Base-by-base conservation (phyloP, 1,140 invertebrate genomes). In the Aphis gossypii region DNA sequence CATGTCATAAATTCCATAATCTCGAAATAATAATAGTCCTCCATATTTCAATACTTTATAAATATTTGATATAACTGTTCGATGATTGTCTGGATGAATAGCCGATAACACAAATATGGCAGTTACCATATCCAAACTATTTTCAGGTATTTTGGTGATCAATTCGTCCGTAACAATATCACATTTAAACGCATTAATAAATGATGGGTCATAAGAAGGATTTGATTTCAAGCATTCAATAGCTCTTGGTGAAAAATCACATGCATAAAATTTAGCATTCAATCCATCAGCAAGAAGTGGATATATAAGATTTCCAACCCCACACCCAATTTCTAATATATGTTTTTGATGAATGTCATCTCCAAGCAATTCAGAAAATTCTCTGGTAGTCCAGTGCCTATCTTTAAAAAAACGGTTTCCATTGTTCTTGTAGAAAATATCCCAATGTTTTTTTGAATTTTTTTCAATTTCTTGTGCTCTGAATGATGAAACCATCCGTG, bases 1-100 rank as follows among this genome's bases (percentile, higher is more conserved):
- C 97, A 99, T 98, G 95, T 99, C 99, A 95, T 99, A 98, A n/a
- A 99, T 95, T 0, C 99, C 99, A 95, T 99, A 99, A 96, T 99
- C 99, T 94, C 99, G 96, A 94, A 99, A 98, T 9, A 99, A 95
- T 8, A 99, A 95, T 60, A 98, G 95, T 30, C 99, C 99, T 38
- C 97, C 98, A 1, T 97, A 97, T 94, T 97, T 97, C 1, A 99
- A 95, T 18, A 97, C 95, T 94, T 96, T 95, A 94, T 95, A 97
- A 7, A 99, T 95, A 95, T 98, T 98, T 87, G 95, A 94, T 0
- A 98, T 95, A 21, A 97, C 97, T 68, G 95, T 93, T 56, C 94
- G 93, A 96, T 98, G 99, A 95, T 98, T 98, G 38, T 96, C 95
- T 76, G 97, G 98, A 95, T 97, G 96, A 94, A 98, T 97, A 3